phyloP scores from a whole-genome alignment of 2,888 invertebrate genomes.

The Folsomia manolachei region DNA sequence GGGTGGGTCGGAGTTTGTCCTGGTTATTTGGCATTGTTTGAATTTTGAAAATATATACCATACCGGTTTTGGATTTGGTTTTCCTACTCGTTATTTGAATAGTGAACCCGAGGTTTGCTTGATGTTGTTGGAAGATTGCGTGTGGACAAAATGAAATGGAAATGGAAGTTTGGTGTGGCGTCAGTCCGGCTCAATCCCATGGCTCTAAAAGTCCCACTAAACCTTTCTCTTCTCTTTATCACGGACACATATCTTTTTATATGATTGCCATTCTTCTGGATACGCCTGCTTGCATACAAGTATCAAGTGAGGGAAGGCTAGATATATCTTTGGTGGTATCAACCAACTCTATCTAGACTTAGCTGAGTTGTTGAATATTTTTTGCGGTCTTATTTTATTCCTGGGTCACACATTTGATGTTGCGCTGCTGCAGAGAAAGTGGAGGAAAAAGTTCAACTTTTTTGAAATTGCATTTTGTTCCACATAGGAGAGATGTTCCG shows the following conservation, averaged over 20 bases:
- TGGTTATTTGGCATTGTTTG: neutral
- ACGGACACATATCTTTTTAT: constrained; percentile 5
- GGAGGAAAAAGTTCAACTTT: neutral
- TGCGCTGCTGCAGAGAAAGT: neutral
- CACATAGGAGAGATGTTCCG: no score
- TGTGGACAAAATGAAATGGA: constrained; percentile 26
- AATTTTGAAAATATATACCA: neutral
- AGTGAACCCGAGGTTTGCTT: neutral
- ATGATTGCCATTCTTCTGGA: neutral
- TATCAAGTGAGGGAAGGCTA: neutral
- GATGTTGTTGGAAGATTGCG: constrained; percentile 16
- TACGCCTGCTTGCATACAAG: neutral
- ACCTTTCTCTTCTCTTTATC: constrained; percentile 3
- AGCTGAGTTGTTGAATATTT: neutral
- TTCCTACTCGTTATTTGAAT: neutral
- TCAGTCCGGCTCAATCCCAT: constrained; percentile 24
- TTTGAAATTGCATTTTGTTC: neutral
- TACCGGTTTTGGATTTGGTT: neutral
- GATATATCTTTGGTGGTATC: no score
- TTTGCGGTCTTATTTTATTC: neutral
- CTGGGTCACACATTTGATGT: neutral
- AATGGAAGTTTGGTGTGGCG: constrained; percentile 18
- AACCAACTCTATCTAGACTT: neutral
- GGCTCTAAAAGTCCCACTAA: constrained; percentile 11
- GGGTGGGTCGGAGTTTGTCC: neutral